Conservation (phyloP, 2,113 vertebrate species). For the Prietella phreatophila region DNA sequence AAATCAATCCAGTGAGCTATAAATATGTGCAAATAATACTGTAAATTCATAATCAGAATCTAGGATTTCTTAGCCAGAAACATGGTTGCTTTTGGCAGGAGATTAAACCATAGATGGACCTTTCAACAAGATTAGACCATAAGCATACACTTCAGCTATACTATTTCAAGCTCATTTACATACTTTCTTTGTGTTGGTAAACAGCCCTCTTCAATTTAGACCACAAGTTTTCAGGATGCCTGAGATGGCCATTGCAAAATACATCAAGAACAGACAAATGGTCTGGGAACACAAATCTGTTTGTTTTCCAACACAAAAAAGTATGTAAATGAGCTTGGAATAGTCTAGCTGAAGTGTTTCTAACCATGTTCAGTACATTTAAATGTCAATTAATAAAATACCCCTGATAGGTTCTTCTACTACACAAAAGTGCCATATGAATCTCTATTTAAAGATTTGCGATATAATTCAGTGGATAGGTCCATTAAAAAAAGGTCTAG, state of each 20-base stretch:
- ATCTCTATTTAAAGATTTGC: no score
- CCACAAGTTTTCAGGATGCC: no score
- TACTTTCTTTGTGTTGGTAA: neutral
- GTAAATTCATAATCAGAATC: neutral
- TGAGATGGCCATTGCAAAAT: no score
- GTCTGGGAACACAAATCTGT: neutral
- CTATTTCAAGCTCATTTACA: neutral
- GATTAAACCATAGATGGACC: neutral
- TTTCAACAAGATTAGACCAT: neutral
- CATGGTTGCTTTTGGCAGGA: neutral
- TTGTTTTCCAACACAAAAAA: neutral
- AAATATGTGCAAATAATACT: neutral
- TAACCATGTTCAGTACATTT: neutral
- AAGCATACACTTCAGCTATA: neutral
- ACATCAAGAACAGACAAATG: neutral
- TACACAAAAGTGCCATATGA: no score
- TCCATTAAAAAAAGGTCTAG: neutral
- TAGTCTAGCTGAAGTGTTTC: neutral
- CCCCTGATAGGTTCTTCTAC: no score
- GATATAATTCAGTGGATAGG: constrained; percentile 63
- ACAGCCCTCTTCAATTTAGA: no score
- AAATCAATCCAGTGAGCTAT: neutral
- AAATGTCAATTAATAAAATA: neutral
- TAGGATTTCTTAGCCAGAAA: neutral
- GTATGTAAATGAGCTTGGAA: neutral